These are phyloP conservation scores for Enteromius anoplus DNA, from an alignment of 2,797 vertebrate genomes.

Conservation along the genomic window DNA sequence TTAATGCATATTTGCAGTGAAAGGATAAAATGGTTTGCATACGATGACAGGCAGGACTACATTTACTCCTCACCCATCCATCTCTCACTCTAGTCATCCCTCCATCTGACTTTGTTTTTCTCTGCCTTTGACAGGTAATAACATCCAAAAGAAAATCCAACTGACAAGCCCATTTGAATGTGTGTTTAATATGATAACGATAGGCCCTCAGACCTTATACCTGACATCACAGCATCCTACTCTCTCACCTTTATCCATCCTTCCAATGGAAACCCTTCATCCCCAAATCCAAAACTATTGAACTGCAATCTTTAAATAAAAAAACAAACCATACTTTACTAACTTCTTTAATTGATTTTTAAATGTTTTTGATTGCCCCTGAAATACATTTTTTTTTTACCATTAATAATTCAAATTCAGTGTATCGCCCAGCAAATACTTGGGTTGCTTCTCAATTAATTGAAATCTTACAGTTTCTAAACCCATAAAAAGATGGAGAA, in stretches of 20 bases:
- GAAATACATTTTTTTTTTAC: background rate
- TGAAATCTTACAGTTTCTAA: background rate
- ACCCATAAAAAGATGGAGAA: background rate
- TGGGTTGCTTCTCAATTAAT: background rate
- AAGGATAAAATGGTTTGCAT: conserved; percentile 23
- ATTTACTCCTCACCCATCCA: conserved; percentile 9
- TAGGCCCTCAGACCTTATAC: conserved; percentile 46
- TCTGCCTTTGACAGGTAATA: conserved; percentile 76
- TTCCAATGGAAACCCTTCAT: conserved; percentile 15
- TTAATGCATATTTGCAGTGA: conserved; percentile 13
- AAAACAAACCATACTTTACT: background rate
- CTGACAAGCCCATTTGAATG: conserved; percentile 79
- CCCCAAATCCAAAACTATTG: background rate
- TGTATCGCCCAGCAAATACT: background rate
- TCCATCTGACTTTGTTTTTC: conserved; percentile 62
- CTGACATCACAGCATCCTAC: conserved; percentile 33
- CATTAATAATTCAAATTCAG: background rate
- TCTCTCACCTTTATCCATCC: conserved; percentile 56
- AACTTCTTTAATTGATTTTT: too few species aligned
- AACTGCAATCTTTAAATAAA: background rate
- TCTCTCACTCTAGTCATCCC: conserved; percentile 62
- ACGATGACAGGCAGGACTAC: conserved; percentile 21
- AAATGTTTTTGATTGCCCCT: background rate
- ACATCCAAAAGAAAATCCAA: conserved; percentile 65
- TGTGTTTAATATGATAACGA: conserved; percentile 76